Evolutionary conservation across 2,888 invertebrate species (phyloP).

Genomic region (Sinodicranocentrus sp.): DNA sequence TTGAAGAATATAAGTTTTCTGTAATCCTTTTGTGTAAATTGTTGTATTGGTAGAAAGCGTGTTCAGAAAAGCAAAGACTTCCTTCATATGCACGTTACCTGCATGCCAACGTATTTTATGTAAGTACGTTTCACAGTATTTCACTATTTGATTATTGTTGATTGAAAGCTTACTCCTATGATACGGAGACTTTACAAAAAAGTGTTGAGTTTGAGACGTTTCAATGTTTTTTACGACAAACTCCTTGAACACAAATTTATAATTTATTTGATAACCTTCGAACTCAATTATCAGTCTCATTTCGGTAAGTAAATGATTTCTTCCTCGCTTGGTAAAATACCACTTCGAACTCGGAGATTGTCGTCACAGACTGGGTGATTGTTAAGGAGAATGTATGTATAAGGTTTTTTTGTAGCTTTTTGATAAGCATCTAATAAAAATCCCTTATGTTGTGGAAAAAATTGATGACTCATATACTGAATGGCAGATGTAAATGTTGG

Average conservation of each 20-base stretch:
- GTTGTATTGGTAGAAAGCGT: background rate
- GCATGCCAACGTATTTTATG: constrained; percentile 46
- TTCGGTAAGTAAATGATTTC: constrained; percentile 38
- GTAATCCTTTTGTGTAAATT: constrained; percentile 54
- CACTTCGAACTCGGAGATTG: constrained; percentile 39
- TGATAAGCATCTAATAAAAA: constrained; percentile 58
- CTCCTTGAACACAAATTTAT: constrained; percentile 54
- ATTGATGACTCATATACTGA: constrained; percentile 19
- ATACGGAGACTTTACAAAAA: constrained; percentile 42
- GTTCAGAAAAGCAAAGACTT: background rate
- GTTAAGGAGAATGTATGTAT: constrained; percentile 61
- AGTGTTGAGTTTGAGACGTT: too few species aligned
- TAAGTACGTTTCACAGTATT: constrained; percentile 44
- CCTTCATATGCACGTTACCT: background rate
- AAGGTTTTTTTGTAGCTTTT: constrained; percentile 60
- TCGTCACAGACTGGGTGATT: constrained; percentile 63
- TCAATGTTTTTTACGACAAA: background rate
- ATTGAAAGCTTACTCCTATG: background rate
- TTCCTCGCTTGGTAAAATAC: constrained; percentile 51
- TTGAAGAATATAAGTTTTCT: constrained; percentile 22
- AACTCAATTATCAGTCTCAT: constrained; percentile 60
- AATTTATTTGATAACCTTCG: constrained; percentile 49
- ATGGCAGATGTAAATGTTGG: constrained; percentile 63
- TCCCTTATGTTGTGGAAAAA: constrained; percentile 31
- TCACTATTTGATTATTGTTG: constrained; percentile 20